Base-by-base conservation (phyloP, 2,888 invertebrate species). In the Rhagonycha lutea region DNA sequence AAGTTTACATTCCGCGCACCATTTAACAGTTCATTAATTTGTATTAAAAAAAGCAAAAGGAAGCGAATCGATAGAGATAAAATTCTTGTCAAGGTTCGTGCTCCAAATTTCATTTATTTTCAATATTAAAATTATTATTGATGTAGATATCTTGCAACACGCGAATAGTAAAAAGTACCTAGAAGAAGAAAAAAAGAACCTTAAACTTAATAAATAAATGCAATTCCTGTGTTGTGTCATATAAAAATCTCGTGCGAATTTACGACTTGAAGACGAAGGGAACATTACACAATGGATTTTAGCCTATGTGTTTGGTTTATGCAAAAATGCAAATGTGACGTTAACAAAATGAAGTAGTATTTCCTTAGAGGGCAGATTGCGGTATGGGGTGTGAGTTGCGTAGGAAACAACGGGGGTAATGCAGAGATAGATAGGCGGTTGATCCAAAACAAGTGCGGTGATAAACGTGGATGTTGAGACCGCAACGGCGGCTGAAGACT, bases 381-480 rank as follows among this genome's bases (percentile, higher is more conserved):
- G 76, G 74, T 72, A 12, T 61, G 74, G 78, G 73, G 73, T 68
- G 70, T 75, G 73, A 72, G 77, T 72, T 74, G 70, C 74, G 78
- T 76, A 76, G 77, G 77, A 77, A 75, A 69, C 75, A 74, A 73
- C 70, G 76, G 76, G 81, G 80, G 79, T 80, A 80, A 82, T 81
- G 78, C 81, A 73, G 78, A 86, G 86, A 86, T 85, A 84, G 85
- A 87, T 87, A 83, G 86, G 84, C 84, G 86, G 86, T 86, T 86
- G 86, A 86, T 86, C 84, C 85, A 81, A 83, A 86, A 86, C 86
- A 85, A 86, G 86, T 84, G 85, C 85, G 86, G 86, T 86, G 86
- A 87, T 87, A 87, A 87, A 87, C 86, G 85, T 82, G 86, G 83
- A 85, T 84, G 85, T 83, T 84, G 84, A 84, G 84, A 85, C 86